Conservation (phyloP, 2,113 vertebrate species). For the Psophia crepitans region DNA sequence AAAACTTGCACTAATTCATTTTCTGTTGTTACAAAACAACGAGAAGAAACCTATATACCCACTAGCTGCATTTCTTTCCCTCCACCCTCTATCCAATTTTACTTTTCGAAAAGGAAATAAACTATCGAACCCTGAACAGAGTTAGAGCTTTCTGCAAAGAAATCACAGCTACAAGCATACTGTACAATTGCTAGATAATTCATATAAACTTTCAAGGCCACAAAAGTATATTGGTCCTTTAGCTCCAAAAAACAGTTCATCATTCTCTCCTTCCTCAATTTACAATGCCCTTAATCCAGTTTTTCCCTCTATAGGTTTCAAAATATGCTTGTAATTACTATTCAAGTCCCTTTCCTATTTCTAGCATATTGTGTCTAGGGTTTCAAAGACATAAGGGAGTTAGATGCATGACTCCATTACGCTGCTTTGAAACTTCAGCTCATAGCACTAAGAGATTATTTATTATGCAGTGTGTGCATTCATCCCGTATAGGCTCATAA, state of each 20-base stretch:
- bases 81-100: neutral
- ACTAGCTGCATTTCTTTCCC: neutral
- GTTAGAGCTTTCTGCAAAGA: constrained; percentile 20
- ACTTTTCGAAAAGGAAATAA: neutral
- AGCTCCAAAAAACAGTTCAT: neutral
- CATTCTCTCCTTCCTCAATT: constrained; percentile 10
- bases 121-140: neutral
- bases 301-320: neutral
- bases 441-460: neutral
- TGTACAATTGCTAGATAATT: neutral
- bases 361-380: neutral
- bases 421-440: constrained; percentile 14
- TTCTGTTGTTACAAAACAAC: neutral
- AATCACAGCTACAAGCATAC: neutral
- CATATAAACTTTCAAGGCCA: neutral
- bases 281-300: neutral
- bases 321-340: constrained; percentile 24
- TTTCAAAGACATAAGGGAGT: constrained; percentile 23
- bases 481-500: neutral
- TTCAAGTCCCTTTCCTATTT: constrained; percentile 9
- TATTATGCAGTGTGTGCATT: neutral
- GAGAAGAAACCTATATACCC: neutral
- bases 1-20: neutral
- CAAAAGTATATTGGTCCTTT: neutral
- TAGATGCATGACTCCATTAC: constrained; percentile 26